Percentiles rank a stretch among this genome's conserved stretches.
Conservation (phyloP, 2,113 vertebrate genomes). For the Struthidea cinerea region DNA sequence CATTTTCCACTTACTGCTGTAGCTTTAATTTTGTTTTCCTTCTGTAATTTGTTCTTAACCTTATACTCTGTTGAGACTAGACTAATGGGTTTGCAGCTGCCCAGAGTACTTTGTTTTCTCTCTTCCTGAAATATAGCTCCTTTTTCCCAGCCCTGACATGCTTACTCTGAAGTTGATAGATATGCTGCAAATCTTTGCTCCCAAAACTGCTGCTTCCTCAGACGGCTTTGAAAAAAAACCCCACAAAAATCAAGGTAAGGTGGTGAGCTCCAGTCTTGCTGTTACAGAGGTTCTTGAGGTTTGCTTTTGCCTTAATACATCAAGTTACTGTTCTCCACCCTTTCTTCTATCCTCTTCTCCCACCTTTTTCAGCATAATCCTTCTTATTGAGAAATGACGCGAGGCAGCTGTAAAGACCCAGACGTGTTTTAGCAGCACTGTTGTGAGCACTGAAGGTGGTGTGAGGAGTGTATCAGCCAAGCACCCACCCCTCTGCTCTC, state of each 20-base stretch:
- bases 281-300: background rate
- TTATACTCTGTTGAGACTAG: constrained; percentile 46
- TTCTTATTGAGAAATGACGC: background rate
- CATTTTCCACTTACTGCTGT: constrained; percentile 40
- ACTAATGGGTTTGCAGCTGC: constrained; percentile 56
- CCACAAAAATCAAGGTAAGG: background rate
- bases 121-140: constrained; percentile 56
- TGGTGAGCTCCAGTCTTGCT: background rate
- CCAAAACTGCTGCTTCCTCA: background rate
- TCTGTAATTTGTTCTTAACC: constrained; percentile 62
- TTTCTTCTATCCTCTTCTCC: background rate
- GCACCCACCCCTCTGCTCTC: background rate
- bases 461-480: background rate
- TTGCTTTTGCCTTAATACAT: background rate
- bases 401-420: background rate
- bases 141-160: background rate
- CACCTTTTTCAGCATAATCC: background rate
- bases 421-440: background rate
- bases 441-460: background rate
- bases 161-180: constrained; percentile 50
- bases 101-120: constrained; percentile 46
- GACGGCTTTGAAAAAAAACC: background rate
- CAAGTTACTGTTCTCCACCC: background rate
- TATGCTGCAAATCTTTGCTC: constrained; percentile 34
- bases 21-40: constrained; percentile 58